Base-by-base conservation (phyloP, 2,888 invertebrate species). In the Carabus problematicus region DNA sequence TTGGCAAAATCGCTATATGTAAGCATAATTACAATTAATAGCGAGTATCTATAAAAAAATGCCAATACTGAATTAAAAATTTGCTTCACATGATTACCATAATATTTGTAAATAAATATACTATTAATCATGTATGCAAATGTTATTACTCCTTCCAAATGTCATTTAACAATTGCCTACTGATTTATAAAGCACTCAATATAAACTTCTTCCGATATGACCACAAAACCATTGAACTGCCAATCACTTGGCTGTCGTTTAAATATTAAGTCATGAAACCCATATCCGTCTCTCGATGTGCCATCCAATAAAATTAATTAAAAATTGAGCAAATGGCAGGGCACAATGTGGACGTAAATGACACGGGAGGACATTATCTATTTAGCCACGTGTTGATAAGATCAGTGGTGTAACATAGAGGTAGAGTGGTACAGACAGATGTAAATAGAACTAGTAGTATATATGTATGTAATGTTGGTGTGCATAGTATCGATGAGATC, bases 271-370 rank as follows among this genome's bases (percentile, higher is more conserved):
- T 52, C 52, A 19, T 52, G 19, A 52, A 52, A 52, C 16, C 52
- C 52, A 16, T 19, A 52, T 52, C 52, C 16, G 16, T 52, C 52
- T 18, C n/a, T 9, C n/a, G 19, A 52, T 52, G 52, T 19, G 52
- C 52, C 18, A 52, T 52, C 52, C 52, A 52, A 52, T 52, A 52
- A 52, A 52, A 52, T 52, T 52, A 52, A 52, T 52, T 52, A 52
- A 52, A 52, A 52, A 52, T 52, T 52, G 9, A 52, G 19, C 52
- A 19, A 11, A 52, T 14, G 16, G 49, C 16, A 9, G 16, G 18
- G 52, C 19, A 14, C 14, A 19, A 6, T 3, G 6, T 29, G 29
- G 29, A 52, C 19, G 19, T 52, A 52, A 52, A 18, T 52, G 52
- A 52, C 52, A 52, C 18, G 52, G 19, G 12, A 19, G 52, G 52